A percentile compares a stretch with the other conserved stretches of the same genome.
These are phyloP conservation scores for Notiomystis cincta DNA, from an alignment of 2,113 vertebrate species.

Conservation along the genomic window DNA sequence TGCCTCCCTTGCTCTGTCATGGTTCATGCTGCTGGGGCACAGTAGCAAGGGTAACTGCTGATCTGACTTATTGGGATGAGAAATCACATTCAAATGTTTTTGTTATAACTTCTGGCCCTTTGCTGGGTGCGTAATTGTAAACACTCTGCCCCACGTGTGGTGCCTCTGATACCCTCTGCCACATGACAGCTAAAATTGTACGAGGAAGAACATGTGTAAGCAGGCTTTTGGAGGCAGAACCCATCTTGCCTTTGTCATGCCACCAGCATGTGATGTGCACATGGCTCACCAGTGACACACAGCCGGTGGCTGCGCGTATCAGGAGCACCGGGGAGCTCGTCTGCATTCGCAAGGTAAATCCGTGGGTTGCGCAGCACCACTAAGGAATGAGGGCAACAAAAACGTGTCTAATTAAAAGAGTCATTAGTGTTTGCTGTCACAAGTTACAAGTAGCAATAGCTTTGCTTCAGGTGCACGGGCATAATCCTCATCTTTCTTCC, in stretches of 20 bases:
- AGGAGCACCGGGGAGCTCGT: slow-evolving; percentile 4
- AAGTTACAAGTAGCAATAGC: background rate
- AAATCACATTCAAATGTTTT: background rate
- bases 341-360: slow-evolving; percentile 7
- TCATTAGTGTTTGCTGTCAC: background rate
- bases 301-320: background rate
- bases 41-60: background rate
- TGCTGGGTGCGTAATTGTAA: background rate
- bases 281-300: background rate
- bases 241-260: slow-evolving; percentile 38
- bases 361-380: background rate
- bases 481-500: background rate
- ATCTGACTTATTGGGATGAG: background rate
- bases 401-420: background rate
- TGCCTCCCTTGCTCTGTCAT: background rate
- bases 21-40: background rate
- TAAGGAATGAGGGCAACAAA: background rate
- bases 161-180: background rate
- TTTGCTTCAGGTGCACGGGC: background rate
- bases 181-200: slow-evolving; percentile 28
- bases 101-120: background rate
- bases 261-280: slow-evolving; percentile 42
- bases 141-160: background rate
- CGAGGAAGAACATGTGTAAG: background rate
- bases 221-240: background rate